A percentile compares a stretch with the other conserved stretches of the same genome.
These are phyloP conservation scores for Monomorium pharaonis DNA, from an alignment of 1,140 invertebrate genomes.

Conservation along the genomic window DNA sequence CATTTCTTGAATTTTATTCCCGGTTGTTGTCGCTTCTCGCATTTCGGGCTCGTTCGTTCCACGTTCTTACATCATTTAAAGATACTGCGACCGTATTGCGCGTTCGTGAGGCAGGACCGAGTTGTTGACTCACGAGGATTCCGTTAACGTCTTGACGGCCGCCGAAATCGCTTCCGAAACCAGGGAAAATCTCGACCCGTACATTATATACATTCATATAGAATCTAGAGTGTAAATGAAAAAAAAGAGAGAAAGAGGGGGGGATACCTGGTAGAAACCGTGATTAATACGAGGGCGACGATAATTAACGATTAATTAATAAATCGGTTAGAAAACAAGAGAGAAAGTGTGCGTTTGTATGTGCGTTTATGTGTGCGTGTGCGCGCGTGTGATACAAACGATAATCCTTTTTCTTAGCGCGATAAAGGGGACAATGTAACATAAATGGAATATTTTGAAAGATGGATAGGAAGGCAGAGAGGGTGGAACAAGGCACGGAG, in stretches of 20 bases:
- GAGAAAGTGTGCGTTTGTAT: neutral
- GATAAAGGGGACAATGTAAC: constrained; percentile 38
- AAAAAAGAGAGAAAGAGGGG: neutral
- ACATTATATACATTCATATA: constrained; percentile 52
- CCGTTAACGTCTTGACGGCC: constrained; percentile 5
- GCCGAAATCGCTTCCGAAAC: constrained; percentile 53
- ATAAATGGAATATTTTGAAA: constrained; percentile 71
- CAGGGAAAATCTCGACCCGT: constrained; percentile 42
- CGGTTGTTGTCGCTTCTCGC: neutral
- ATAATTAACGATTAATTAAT: constrained; percentile 30
- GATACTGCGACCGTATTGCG: constrained; percentile 1
- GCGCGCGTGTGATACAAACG: constrained; percentile 21
- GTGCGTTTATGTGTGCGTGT: neutral
- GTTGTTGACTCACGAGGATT: constrained; percentile 13
- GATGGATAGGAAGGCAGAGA: neutral
- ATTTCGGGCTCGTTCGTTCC: constrained; percentile 10
- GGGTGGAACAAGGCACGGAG: neutral
- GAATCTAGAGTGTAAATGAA: constrained; percentile 20
- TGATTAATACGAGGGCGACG: neutral
- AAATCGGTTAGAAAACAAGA: constrained; percentile 29
- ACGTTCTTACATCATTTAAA: neutral
- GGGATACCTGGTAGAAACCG: constrained; percentile 1
- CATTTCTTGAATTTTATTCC: neutral
- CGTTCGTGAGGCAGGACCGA: constrained; percentile 34
- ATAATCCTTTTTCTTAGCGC: constrained; percentile 68